Percentiles rank a stretch among this genome's conserved stretches.
Conservation (phyloP, 2,113 vertebrate species). For the Osmerus mordax region DNA sequence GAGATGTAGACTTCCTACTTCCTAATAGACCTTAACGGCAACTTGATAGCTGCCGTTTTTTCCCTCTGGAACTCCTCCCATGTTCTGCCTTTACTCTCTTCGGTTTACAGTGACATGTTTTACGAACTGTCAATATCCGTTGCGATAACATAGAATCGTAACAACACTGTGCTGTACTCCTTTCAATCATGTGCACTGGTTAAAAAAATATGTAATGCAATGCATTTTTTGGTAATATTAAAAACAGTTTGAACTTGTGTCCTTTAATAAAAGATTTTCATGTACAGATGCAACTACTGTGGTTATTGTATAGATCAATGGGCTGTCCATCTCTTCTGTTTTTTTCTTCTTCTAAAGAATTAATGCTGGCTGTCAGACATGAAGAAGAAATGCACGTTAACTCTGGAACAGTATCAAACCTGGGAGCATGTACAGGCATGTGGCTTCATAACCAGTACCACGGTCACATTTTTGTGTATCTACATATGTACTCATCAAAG, state of each 20-base stretch:
- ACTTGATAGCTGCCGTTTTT: not conserved
- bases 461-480: not conserved
- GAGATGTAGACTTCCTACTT: too few species aligned
- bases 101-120: not conserved
- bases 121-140: not conserved
- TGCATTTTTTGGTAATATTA: not conserved
- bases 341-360: too few species aligned
- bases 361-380: too few species aligned
- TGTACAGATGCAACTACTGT: not conserved
- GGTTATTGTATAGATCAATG: not conserved
- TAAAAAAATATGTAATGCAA: not conserved
- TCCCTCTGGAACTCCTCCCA: not conserved
- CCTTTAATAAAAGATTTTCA: conserved; percentile 33
- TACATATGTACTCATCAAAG: not conserved
- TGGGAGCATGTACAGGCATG: too few species aligned
- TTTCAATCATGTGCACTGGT: not conserved
- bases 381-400: too few species aligned
- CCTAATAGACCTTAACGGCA: too few species aligned
- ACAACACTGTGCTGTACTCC: not conserved
- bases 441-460: too few species aligned
- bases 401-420: too few species aligned
- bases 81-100: not conserved
- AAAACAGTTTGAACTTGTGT: not conserved
- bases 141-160: not conserved
- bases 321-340: not conserved